Conservation (phyloP, 2,888 invertebrate genomes). For the Charanyca ferruginea region DNA sequence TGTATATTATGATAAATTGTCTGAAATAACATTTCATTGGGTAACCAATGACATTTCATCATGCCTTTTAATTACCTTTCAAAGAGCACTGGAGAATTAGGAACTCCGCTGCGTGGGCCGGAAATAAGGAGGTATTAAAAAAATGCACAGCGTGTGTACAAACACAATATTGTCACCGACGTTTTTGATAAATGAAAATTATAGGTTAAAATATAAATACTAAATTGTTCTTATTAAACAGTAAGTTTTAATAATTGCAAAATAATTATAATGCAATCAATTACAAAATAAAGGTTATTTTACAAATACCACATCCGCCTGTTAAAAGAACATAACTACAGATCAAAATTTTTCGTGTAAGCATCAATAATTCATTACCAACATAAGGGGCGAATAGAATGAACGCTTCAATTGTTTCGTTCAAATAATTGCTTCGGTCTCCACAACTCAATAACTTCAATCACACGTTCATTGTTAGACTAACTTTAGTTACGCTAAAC, state of each 20-base stretch:
- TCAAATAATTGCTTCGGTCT: conserved; percentile 24
- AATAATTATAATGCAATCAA: not conserved
- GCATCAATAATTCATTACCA: conserved; percentile 22
- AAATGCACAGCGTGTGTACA: no score
- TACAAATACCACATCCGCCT: not conserved
- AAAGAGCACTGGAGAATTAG: not conserved
- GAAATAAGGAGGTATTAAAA: no score
- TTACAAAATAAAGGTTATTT: conserved; percentile 4
- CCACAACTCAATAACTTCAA: conserved; percentile 41
- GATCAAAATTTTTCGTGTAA: conserved; percentile 21
- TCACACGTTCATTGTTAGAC: conserved; percentile 55
- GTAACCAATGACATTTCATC: not conserved
- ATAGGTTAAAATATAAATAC: no score
- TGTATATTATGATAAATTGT: no score
- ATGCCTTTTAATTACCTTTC: not conserved
- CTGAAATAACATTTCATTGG: no score
- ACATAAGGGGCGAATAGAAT: conserved; percentile 27
- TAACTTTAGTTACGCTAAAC: conserved; percentile 62
- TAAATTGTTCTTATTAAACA: no score
- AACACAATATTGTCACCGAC: no score
- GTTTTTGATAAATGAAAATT: no score
- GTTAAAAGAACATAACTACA: conserved; percentile 37
- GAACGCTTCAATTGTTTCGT: conserved; percentile 32
- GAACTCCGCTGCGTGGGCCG: not conserved
- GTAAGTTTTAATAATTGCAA: no score